Percentiles rank a stretch among this genome's conserved stretches.
Evolutionary conservation across 2,113 vertebrate species (phyloP).

Genomic region (Lathamus discolor): DNA sequence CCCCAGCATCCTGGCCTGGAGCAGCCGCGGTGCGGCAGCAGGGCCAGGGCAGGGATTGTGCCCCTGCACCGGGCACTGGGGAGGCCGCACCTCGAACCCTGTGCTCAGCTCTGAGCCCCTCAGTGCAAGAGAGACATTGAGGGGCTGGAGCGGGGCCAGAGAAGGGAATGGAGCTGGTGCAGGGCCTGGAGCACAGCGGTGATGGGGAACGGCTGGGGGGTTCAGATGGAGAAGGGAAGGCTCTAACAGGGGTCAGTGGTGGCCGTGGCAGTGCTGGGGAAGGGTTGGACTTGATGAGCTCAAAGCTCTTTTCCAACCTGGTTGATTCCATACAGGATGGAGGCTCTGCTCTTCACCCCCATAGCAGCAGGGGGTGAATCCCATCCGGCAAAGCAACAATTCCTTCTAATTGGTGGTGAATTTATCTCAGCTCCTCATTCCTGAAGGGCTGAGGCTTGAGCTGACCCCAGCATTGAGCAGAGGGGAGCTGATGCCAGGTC

Average conservation of each 20-base stretch:
- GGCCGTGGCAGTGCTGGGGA: too few relatives aligned
- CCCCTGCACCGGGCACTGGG: background rate
- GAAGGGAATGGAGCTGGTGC: too few relatives aligned
- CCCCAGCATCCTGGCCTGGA: background rate
- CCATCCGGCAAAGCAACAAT: accelerated
- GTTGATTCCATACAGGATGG: background rate
- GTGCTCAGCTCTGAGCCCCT: too few relatives aligned
- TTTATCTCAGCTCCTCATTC: accelerated
- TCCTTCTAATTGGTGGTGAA: accelerated
- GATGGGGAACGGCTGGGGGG: background rate
- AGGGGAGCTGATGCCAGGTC: background rate
- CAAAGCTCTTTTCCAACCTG: background rate
- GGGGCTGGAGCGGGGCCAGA: too few relatives aligned
- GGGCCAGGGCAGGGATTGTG: background rate
- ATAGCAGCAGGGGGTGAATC: accelerated
- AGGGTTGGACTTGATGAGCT: background rate
- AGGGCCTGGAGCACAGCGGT: background rate
- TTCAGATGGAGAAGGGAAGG: background rate
- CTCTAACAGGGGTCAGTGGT: background rate
- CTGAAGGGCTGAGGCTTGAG: background rate
- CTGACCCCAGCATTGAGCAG: background rate
- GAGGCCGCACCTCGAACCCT: background rate
- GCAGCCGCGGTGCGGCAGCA: background rate
- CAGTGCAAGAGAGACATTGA: too few relatives aligned
- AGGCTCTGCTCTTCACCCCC: background rate